Conservation (phyloP, 2,113 vertebrate genomes). For the Ariopsis seemanni region DNA sequence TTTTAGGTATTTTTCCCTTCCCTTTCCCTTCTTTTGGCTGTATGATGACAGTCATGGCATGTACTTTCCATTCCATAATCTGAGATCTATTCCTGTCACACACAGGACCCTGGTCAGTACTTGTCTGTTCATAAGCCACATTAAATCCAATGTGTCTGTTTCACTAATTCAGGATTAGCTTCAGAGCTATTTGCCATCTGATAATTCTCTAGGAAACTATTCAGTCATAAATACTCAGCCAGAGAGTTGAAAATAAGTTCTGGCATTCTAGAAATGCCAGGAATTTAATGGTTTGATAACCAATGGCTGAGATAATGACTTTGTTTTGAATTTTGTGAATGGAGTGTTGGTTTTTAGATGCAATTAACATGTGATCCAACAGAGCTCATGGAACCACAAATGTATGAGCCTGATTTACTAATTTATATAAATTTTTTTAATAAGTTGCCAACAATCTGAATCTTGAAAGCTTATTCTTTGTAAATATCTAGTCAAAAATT, state of each 20-base stretch:
- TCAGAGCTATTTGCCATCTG: conserved; percentile 10
- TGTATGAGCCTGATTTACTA: neutral
- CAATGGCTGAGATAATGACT: neutral
- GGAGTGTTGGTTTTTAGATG: neutral
- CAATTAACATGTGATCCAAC: conserved; percentile 1
- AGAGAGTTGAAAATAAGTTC: conserved; percentile 11
- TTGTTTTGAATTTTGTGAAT: conserved; percentile 8
- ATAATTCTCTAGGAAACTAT: conserved; percentile 25
- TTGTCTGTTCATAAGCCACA: conserved; percentile 31
- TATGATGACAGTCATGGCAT: conserved; percentile 14
- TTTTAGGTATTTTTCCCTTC: conserved; percentile 27
- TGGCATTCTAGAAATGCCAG: neutral
- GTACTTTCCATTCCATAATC: conserved; percentile 38
- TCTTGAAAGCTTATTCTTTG: neutral
- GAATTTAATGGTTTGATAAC: conserved; percentile 12
- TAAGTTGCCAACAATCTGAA: neutral
- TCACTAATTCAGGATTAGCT: conserved; percentile 2
- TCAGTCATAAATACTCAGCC: neutral
- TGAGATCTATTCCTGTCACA: conserved; percentile 31
- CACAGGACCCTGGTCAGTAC: conserved; percentile 16
- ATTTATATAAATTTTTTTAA: neutral
- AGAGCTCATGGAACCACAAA: neutral
- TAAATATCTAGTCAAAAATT: neutral
- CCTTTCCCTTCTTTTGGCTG: neutral
- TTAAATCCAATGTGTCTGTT: conserved; percentile 38